phyloP scores from a whole-genome alignment of 2,888 invertebrate species.

The Strigamia maritima region DNA sequence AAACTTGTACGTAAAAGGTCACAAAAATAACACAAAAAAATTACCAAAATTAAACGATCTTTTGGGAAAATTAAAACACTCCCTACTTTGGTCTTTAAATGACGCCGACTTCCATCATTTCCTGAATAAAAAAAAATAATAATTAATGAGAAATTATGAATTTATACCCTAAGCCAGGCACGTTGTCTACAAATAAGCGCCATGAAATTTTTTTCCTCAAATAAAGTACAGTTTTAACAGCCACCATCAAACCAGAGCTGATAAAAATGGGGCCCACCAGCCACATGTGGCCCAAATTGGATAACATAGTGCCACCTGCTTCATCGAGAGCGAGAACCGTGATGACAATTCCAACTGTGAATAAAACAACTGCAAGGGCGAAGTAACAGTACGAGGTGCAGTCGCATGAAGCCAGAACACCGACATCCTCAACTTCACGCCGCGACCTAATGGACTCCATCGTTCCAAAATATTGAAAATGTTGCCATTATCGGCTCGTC shows the following conservation, averaged over 20 bases:
- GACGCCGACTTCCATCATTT: too few relatives aligned
- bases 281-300: conserved; percentile 45
- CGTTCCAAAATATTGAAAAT: not conserved
- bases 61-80: too few relatives aligned
- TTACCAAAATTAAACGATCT: too few relatives aligned
- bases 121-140: not conserved
- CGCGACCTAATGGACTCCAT: conserved; percentile 13
- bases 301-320: conserved; percentile 42
- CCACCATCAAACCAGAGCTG: conserved; percentile 45
- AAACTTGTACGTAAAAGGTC: too few relatives aligned
- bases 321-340: conserved; percentile 44
- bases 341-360: conserved; percentile 45
- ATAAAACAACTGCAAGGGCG: conserved; percentile 44
- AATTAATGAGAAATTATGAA: conserved; percentile 35
- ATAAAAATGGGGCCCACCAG: conserved; percentile 45
- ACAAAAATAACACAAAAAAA: too few relatives aligned
- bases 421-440: conserved; percentile 28
- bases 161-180: conserved; percentile 43
- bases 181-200: conserved; percentile 44
- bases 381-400: conserved; percentile 45
- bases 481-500: conserved; percentile 5
- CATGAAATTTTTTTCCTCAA: conserved; percentile 44
- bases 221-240: conserved; percentile 45
- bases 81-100: too few relatives aligned
- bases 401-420: conserved; percentile 41